phyloP scores from a whole-genome alignment of 2,113 vertebrate species.

The Dipodomys spectabilis region DNA sequence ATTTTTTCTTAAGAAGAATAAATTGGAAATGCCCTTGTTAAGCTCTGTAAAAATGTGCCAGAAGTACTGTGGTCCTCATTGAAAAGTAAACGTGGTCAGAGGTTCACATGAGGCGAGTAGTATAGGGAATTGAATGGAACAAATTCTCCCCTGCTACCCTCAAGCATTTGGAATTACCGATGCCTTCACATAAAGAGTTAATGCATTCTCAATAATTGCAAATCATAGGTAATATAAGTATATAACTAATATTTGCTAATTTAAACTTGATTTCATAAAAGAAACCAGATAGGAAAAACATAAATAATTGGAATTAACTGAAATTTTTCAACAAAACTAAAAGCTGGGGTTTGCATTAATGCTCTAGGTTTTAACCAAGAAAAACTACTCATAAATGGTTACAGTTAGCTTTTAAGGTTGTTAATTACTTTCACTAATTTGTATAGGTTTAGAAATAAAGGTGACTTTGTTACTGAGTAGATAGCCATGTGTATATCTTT shows the following conservation, averaged over 20 bases:
- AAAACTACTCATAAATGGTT: slow-evolving; percentile 34
- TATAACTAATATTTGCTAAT: slow-evolving; percentile 7
- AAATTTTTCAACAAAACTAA: slow-evolving; percentile 27
- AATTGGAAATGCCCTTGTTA: slow-evolving; percentile 48
- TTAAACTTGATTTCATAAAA: slow-evolving; percentile 42
- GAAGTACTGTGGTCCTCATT: slow-evolving; percentile 6
- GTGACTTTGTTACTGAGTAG: neutral
- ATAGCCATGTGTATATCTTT: slow-evolving; percentile 17
- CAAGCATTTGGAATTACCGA: neutral
- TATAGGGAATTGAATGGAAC: slow-evolving; percentile 15
- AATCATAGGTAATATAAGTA: slow-evolving; percentile 31
- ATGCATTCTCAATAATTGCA: slow-evolving; percentile 30
- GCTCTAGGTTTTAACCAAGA: slow-evolving; percentile 50
- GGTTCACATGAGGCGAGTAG: neutral
- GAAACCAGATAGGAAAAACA: neutral
- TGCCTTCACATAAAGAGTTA: neutral
- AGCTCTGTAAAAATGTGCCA: slow-evolving; percentile 25
- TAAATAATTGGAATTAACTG: neutral
- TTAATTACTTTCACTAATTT: slow-evolving; percentile 40
- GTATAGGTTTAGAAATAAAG: slow-evolving; percentile 33
- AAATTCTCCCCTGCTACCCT: neutral
- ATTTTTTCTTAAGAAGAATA: slow-evolving; percentile 28
- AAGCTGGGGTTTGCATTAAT: slow-evolving; percentile 27
- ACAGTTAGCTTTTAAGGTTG: slow-evolving; percentile 35
- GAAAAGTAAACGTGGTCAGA: slow-evolving; percentile 34